These are phyloP conservation scores for Stomatorhinus walkeri DNA, from an alignment of 2,797 vertebrate genomes.

Conservation along the genomic window DNA sequence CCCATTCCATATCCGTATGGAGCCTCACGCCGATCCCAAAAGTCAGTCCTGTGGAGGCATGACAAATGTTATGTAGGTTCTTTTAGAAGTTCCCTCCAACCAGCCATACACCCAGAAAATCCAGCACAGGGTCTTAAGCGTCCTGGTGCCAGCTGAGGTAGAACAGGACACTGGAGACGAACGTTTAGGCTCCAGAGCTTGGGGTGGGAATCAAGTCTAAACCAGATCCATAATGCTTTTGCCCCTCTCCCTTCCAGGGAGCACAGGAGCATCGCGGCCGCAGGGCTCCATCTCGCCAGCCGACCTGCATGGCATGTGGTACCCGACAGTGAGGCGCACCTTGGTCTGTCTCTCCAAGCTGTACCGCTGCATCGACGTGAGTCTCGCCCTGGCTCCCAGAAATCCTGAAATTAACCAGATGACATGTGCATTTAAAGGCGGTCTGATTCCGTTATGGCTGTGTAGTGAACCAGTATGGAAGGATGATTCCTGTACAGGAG, in stretches of 20 bases:
- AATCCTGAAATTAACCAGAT: background rate
- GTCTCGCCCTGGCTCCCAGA: slow-evolving; percentile 34
- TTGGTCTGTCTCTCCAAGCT: slow-evolving; percentile 96
- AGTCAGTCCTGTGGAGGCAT: background rate
- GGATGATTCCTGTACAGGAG: background rate
- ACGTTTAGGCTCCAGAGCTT: background rate
- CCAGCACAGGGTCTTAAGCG: background rate
- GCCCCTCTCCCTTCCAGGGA: slow-evolving; percentile 45
- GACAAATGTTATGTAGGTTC: background rate
- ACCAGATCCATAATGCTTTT: background rate
- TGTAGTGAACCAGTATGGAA: background rate
- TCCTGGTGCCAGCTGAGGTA: background rate
- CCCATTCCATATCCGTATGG: background rate
- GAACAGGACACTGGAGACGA: background rate
- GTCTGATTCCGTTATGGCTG: background rate
- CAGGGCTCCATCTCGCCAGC: slow-evolving; percentile 83
- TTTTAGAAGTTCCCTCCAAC: background rate
- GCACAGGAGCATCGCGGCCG: slow-evolving; percentile 62
- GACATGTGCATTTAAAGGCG: background rate
- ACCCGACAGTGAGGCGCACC: slow-evolving; percentile 91
- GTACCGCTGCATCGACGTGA: slow-evolving; percentile 96
- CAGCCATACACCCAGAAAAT: background rate
- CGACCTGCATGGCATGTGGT: slow-evolving; percentile 99
- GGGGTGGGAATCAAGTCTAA: background rate
- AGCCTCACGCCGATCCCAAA: background rate